A percentile compares a stretch with the other conserved stretches of the same genome.
Evolutionary conservation across 2,113 vertebrate genomes (phyloP).

Genomic region (Numenius arquata): DNA sequence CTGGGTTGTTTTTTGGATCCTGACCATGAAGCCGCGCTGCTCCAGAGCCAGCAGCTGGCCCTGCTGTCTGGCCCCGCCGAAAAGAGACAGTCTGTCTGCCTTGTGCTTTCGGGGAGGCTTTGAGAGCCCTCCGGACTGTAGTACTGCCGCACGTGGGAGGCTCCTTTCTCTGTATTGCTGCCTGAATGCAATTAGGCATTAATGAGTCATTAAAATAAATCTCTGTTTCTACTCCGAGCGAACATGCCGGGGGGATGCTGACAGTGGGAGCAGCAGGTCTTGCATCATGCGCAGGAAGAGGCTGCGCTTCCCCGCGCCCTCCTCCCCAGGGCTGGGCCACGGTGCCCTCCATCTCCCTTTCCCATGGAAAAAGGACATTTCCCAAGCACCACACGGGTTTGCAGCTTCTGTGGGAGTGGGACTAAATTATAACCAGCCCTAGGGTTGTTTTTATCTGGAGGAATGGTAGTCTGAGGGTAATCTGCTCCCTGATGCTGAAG

Average conservation of each 20-base stretch:
- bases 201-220: slow-evolving; percentile 71
- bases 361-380: background rate
- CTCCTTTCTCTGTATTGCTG: slow-evolving; percentile 39
- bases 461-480: background rate
- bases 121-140: slow-evolving; percentile 24
- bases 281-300: slow-evolving; percentile 17
- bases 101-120: background rate
- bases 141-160: slow-evolving; percentile 58
- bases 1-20: background rate
- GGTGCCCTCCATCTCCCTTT: background rate
- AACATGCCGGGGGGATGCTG: slow-evolving; percentile 36
- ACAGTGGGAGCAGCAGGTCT: slow-evolving; percentile 37
- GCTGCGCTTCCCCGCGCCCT: background rate
- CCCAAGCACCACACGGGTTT: background rate
- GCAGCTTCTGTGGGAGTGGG: accelerated
- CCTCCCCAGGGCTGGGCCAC: background rate
- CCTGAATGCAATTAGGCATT: slow-evolving; percentile 63
- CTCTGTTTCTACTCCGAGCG: slow-evolving; percentile 60
- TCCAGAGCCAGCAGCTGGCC: slow-evolving; percentile 12
- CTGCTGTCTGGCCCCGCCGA: slow-evolving; percentile 12
- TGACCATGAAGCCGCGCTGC: background rate
- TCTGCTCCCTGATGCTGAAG: background rate
- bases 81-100: slow-evolving; percentile 56
- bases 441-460: background rate
- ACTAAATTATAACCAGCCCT: background rate